A percentile compares a stretch with the other conserved stretches of the same genome.
Conservation (phyloP, 2,113 vertebrate genomes). For the Lepisosteus osseus region DNA sequence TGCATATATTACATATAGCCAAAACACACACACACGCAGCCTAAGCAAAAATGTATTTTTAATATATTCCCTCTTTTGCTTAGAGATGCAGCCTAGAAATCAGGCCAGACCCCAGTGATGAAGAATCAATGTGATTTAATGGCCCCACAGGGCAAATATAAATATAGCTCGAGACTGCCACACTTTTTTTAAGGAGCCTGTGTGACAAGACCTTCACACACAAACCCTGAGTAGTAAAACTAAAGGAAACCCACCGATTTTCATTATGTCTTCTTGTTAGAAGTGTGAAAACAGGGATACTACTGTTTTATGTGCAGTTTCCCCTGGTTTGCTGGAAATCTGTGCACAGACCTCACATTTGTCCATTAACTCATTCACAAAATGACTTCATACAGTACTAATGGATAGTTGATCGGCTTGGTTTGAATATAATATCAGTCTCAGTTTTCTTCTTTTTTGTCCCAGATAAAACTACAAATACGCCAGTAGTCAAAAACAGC, state of each 20-base stretch:
- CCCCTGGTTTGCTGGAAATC: no score
- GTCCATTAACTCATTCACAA: no score
- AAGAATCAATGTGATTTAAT: constrained; percentile 72
- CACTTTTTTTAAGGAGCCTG: constrained; percentile 46
- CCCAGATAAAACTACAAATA: no score
- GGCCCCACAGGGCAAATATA: constrained; percentile 63
- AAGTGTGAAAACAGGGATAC: no score
- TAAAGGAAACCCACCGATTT: neutral
- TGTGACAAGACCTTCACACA: constrained; percentile 49
- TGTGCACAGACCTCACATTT: no score
- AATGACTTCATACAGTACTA: no score
- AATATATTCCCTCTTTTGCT: constrained; percentile 39
- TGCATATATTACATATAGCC: constrained; percentile 14
- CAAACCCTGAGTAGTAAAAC: constrained; percentile 32
- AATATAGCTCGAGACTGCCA: constrained; percentile 62
- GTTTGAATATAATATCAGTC: no score
- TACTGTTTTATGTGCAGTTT: no score
- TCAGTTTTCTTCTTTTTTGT: no score
- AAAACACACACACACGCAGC: constrained; percentile 25
- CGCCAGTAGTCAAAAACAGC: no score
- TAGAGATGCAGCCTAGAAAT: constrained; percentile 55
- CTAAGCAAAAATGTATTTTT: constrained; percentile 31
- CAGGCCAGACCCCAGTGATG: constrained; percentile 63
- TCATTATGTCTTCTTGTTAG: no score
- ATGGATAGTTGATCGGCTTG: no score